A percentile compares a stretch with the other conserved stretches of the same genome.
phyloP scores from a whole-genome alignment of 2,113 vertebrate species.

The Calypte anna region DNA sequence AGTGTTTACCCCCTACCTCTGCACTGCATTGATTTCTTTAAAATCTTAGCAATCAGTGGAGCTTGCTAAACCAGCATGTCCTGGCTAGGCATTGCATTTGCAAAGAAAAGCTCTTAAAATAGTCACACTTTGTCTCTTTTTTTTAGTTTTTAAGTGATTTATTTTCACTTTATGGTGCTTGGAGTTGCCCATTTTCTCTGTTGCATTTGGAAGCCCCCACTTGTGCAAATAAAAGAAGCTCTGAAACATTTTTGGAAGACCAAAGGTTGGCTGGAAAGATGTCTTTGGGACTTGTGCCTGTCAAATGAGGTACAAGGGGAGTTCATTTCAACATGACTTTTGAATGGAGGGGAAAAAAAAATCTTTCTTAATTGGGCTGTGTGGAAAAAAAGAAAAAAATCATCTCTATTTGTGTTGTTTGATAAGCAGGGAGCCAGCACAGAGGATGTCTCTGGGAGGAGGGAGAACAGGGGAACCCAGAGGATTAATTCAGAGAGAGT shows the following conservation, averaged over 20 bases:
- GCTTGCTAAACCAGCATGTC: background rate
- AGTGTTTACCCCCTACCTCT: background rate
- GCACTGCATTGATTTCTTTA: background rate
- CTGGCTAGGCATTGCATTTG: background rate
- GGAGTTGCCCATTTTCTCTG: background rate
- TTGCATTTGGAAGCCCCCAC: background rate
- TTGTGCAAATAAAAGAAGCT: background rate
- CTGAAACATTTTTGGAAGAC: background rate
- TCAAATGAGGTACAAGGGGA: background rate
- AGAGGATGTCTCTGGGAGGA: background rate
- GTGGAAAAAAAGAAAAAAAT: background rate
- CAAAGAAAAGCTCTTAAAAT: background rate
- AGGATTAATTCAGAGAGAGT: background rate
- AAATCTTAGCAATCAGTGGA: background rate
- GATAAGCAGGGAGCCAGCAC: background rate
- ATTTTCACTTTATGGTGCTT: background rate
- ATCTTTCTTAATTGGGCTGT: background rate
- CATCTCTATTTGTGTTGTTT: background rate
- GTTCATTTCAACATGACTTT: background rate
- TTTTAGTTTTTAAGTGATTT: background rate
- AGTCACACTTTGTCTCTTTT: background rate
- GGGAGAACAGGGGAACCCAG: background rate
- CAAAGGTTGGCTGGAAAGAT: constrained; percentile 1
- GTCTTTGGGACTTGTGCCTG: constrained; percentile 2
- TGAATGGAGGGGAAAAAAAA: background rate